Percentiles rank a stretch among this genome's conserved stretches.
Evolutionary conservation across 2,888 invertebrate species (phyloP).

Genomic region (Chouioia cunea): DNA sequence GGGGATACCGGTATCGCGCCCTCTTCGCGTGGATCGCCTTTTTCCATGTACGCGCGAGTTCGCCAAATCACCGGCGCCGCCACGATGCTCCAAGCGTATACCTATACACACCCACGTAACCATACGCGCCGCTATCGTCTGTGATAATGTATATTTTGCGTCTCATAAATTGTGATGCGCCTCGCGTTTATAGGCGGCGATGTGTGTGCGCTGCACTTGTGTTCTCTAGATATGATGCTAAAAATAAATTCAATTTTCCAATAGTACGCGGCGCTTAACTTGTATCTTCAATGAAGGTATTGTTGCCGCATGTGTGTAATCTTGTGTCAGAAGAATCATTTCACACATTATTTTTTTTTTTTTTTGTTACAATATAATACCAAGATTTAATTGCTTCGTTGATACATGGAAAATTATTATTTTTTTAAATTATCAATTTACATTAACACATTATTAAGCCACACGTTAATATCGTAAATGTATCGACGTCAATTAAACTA

Average conservation of each 20-base stretch:
- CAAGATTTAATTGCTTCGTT: no score
- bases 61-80: conserved; percentile 40
- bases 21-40: conserved; percentile 37
- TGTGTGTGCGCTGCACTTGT: neutral
- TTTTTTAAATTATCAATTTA: no score
- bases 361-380: no score
- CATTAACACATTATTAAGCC: no score
- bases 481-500: no score
- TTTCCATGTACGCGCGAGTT: conserved; percentile 21
- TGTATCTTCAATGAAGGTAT: neutral
- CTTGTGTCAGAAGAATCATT: no score
- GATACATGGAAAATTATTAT: no score
- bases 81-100: neutral
- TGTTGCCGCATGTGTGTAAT: no score
- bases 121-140: conserved; percentile 1
- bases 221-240: neutral
- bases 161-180: conserved; percentile 33
- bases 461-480: no score
- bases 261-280: conserved; percentile 6
- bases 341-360: no score
- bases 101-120: conserved; percentile 39
- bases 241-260: conserved; percentile 44
- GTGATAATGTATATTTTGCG: conserved; percentile 33
- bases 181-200: conserved; percentile 12
- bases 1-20: conserved; percentile 66